Evolutionary conservation across 2,113 vertebrate species (phyloP).

Genomic region (Thymallus thymallus): DNA sequence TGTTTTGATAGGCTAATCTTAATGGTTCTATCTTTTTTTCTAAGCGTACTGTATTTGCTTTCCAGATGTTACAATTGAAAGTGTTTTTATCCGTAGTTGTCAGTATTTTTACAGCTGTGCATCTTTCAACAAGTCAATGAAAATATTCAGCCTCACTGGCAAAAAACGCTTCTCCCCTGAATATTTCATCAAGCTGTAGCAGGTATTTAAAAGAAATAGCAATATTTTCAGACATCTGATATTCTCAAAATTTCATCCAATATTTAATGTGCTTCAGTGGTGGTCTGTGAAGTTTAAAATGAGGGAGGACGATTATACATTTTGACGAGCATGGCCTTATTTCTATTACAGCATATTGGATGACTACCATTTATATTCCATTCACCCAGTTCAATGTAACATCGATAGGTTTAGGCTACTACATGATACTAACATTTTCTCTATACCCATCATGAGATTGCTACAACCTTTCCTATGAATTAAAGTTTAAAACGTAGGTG

Average conservation of each 20-base stretch:
- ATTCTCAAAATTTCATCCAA: not conserved
- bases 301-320: too few species aligned
- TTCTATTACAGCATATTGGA: too few species aligned
- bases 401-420: too few species aligned
- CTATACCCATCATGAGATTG: too few species aligned
- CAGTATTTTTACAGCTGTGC: slow-evolving; percentile 43
- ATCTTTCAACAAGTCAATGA: slow-evolving; percentile 36
- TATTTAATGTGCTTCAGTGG: not conserved
- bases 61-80: slow-evolving; percentile 15
- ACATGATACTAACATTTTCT: too few species aligned
- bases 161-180: too few species aligned
- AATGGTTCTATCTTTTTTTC: not conserved
- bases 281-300: not conserved
- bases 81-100: slow-evolving; percentile 7
- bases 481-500: too few species aligned
- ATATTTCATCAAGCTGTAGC: slow-evolving; percentile 7
- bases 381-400: too few species aligned
- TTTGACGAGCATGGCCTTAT: too few species aligned
- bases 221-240: slow-evolving; percentile 5
- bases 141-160: not conserved
- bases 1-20: not conserved
- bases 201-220: not conserved
- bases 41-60: slow-evolving; percentile 2
- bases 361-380: too few species aligned
- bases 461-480: too few species aligned